Conservation (phyloP, 2,888 invertebrate genomes). For the Xestia xanthographa region DNA sequence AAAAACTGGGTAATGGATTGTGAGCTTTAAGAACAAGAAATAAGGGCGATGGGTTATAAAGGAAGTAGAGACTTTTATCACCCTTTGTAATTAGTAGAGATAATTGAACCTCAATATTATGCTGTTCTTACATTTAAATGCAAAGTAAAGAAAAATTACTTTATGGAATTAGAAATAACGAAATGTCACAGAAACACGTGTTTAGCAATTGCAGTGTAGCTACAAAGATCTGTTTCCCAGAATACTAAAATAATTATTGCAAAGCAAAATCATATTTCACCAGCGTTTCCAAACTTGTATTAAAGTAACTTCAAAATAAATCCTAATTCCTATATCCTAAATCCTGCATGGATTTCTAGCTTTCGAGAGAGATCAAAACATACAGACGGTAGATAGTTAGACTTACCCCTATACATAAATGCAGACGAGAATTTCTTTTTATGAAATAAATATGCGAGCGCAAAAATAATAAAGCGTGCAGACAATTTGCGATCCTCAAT, state of each 20-base stretch:
- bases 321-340: too few relatives aligned
- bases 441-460: slow-evolving; percentile 26
- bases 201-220: background rate
- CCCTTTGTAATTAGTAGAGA: slow-evolving; percentile 21
- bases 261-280: background rate
- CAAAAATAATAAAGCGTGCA: slow-evolving; percentile 29
- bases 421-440: background rate
- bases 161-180: background rate
- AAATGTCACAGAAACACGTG: background rate
- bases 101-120: slow-evolving; percentile 7
- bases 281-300: background rate
- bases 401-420: background rate
- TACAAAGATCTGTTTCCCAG: background rate
- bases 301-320: background rate
- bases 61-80: slow-evolving; percentile 4
- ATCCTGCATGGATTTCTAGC: background rate
- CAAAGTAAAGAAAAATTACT: background rate
- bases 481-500: slow-evolving; percentile 44
- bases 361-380: background rate
- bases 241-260: background rate
- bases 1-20: slow-evolving; percentile 29
- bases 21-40: slow-evolving; percentile 35
- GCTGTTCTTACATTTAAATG: background rate
- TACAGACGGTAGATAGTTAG: background rate
- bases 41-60: slow-evolving; percentile 7